Conservation (phyloP, 2,797 vertebrate species). For the Danio kyathit region DNA sequence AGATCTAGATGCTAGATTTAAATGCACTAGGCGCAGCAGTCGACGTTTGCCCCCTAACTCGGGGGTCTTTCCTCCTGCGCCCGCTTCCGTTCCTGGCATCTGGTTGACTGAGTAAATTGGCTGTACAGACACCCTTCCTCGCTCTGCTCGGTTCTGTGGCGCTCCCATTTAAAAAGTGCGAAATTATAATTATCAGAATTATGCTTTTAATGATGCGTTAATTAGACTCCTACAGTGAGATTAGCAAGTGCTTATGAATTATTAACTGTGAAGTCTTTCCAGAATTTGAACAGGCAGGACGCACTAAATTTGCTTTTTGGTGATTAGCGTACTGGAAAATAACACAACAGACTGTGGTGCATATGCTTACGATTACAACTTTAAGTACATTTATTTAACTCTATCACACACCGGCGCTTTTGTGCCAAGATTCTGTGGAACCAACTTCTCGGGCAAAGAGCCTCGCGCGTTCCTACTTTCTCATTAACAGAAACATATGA, state of each 20-base stretch:
- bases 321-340: conserved; percentile 81
- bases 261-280: conserved; percentile 85
- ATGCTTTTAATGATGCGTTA: conserved; percentile 93
- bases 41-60: conserved; percentile 3
- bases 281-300: conserved; percentile 72
- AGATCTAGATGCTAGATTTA: neutral
- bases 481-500: conserved; percentile 57
- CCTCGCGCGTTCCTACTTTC: conserved; percentile 56
- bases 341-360: conserved; percentile 84
- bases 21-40: neutral
- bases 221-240: conserved; percentile 90
- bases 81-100: conserved; percentile 65
- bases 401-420: conserved; percentile 69
- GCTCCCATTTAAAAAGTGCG: conserved; percentile 87
- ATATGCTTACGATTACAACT: conserved; percentile 84
- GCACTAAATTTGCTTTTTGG: conserved; percentile 70
- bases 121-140: conserved; percentile 78
- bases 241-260: conserved; percentile 83
- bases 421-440: conserved; percentile 58
- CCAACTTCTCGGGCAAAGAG: conserved; percentile 63
- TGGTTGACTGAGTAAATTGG: conserved; percentile 80
- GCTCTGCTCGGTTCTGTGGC: conserved; percentile 71
- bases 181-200: conserved; percentile 92
- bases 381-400: conserved; percentile 78
- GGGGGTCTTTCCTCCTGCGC: conserved; percentile 29